These are phyloP conservation scores for Microctenopoma steveboyesi DNA, from an alignment of 2,797 vertebrate genomes.

Conservation along the genomic window DNA sequence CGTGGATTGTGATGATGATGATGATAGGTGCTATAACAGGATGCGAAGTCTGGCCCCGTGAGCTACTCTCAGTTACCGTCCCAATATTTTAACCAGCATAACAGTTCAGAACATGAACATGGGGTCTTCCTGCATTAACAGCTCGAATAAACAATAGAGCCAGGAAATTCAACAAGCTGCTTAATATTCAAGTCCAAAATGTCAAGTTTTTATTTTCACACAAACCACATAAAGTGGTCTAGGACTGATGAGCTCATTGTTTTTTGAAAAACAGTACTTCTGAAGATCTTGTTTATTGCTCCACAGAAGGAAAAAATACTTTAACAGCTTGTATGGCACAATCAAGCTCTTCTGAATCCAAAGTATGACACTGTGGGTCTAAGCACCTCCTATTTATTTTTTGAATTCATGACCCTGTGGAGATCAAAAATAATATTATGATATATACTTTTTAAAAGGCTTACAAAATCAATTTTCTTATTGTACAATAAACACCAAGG, in stretches of 20 bases:
- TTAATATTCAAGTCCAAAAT: not conserved
- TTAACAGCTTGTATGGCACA: not conserved
- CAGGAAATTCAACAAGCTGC: no score
- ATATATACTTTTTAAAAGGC: not conserved
- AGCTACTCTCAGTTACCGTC: not conserved
- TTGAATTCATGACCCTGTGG: not conserved
- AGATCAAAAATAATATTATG: not conserved
- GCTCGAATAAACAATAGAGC: no score
- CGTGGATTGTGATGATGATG: no score
- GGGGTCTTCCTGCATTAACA: not conserved
- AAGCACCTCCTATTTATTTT: not conserved
- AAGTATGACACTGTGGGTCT: not conserved
- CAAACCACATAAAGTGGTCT: not conserved
- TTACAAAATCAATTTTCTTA: not conserved
- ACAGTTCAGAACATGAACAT: not conserved
- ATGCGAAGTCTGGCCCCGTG: not conserved
- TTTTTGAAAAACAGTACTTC: not conserved
- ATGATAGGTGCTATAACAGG: not conserved
- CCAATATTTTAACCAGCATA: not conserved
- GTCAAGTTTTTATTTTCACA: slow-evolving; percentile 1
- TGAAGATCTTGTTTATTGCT: not conserved
- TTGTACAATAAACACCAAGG: not conserved
- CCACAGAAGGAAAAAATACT: not conserved
- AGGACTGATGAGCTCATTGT: not conserved
- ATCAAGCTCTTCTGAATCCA: slow-evolving; percentile 1